Evolutionary conservation across 2,888 invertebrate species (phyloP), one percentile per base, ranked within the genome.

Genomic region (Hyposoter dolosus): DNA sequence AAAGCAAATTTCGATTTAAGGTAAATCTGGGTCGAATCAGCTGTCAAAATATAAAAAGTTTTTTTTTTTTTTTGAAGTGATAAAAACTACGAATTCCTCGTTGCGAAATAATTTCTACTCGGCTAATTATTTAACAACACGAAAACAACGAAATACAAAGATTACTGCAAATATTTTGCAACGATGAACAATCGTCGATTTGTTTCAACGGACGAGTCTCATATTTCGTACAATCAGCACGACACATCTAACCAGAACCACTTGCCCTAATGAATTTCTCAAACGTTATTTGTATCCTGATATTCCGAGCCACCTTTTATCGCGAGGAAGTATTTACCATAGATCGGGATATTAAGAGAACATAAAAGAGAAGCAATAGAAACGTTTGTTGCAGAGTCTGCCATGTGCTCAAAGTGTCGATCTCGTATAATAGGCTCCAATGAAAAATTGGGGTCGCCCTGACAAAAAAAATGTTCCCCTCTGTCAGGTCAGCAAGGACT

Each of bases 291-390:
- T 7, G 76, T 63, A 83, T 86, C 86, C 86, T 83, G 86, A 81
- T 86, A 83, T 78, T 53, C 32, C 35, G 65, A 86, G 74, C 77
- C 53, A 32, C 12, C 69, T 69, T 79, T 84, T 66, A 79, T 82
- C 80, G 87, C 66, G 88, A 88, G 83, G 88, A 88, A 87, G 88
- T 88, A 82, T 87, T 88, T 87, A 84, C 78, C 84, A 84, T 84
- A 87, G 86, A 86, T 87, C 80, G 87, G 63, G 82, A 87, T 88
- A 88, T 88, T 88, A 88, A 87, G 88, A 85, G 86, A 87, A 81
- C 85, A 88, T 80, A 56, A 86, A 77, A 66, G 81, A 66, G 81
- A 71, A n/a, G 86, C 66, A 56, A 86, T 84, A 80, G 79, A 74
- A 82, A 76, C 85, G 75, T 82, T 85, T 69, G 78, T 83, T 47